Conservation (phyloP, 2,113 vertebrate species). For the Progne subis region DNA sequence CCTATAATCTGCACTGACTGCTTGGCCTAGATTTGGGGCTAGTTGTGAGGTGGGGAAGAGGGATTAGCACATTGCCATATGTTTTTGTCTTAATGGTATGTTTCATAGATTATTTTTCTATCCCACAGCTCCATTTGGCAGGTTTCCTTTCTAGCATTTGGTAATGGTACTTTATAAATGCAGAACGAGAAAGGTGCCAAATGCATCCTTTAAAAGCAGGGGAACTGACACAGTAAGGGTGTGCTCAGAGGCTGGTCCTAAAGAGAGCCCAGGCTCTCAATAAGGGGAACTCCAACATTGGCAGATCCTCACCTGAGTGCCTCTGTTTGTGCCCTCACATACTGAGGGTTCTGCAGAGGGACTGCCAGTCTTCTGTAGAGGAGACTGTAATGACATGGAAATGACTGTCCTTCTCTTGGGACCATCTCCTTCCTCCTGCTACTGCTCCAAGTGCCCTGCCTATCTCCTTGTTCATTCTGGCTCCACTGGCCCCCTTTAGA, state of each 20-base stretch:
- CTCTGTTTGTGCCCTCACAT: not conserved
- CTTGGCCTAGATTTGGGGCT: constrained; percentile 60
- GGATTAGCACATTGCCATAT: constrained; percentile 69
- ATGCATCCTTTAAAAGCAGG: constrained; percentile 7
- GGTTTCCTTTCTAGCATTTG: constrained; percentile 65
- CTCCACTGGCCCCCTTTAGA: not conserved
- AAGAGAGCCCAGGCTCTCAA: not conserved
- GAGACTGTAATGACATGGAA: not conserved
- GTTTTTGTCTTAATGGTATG: constrained; percentile 70
- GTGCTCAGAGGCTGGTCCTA: not conserved
- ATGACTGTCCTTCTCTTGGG: not conserved
- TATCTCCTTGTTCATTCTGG: not conserved
- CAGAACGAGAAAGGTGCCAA: constrained; percentile 24
- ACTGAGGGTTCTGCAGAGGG: not conserved
- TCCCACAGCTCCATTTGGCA: constrained; percentile 64
- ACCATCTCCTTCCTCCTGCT: not conserved
- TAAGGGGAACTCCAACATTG: not conserved
- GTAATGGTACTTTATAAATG: constrained; percentile 59
- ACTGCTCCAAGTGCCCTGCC: not conserved
- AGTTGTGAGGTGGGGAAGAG: constrained; percentile 54
- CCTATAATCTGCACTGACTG: constrained; percentile 52
- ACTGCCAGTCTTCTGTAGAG: not conserved
- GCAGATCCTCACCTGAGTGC: not conserved
- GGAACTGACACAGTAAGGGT: not conserved
- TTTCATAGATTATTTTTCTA: constrained; percentile 63